Percentiles rank a stretch among this genome's conserved stretches.
Evolutionary conservation across 2,113 vertebrate species (phyloP).

Genomic region (Boulengeromyrus knoepffleri): DNA sequence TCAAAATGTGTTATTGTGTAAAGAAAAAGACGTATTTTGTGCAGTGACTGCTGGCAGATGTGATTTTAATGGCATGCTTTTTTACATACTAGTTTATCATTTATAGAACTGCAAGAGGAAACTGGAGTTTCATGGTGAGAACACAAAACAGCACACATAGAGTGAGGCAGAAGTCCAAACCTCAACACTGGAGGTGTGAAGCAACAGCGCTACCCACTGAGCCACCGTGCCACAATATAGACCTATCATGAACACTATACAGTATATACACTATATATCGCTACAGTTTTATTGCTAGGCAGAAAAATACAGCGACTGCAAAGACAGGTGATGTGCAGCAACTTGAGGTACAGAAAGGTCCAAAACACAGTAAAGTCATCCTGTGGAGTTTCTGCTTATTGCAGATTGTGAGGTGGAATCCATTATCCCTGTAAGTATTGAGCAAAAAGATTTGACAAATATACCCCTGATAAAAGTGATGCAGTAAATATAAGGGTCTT

Average conservation of each 20-base stretch:
- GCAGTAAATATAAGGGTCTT: neutral
- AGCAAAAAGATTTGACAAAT: neutral
- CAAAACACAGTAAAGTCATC: neutral
- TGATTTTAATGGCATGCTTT: neutral
- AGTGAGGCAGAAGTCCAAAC: neutral
- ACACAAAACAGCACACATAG: neutral
- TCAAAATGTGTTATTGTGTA: neutral
- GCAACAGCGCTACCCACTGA: no score
- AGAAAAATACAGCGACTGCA: no score
- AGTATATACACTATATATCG: neutral
- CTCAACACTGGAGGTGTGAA: neutral
- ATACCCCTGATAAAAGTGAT: neutral
- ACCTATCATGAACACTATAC: neutral
- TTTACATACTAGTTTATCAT: neutral
- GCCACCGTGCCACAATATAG: neutral
- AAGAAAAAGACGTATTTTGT: neutral
- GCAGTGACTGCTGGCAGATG: neutral
- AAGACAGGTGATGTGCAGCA: no score
- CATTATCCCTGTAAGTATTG: neutral
- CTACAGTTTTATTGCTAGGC: no score
- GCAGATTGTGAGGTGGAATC: neutral
- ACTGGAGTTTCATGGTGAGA: neutral
- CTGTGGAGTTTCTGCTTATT: neutral
- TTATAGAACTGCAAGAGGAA: neutral
- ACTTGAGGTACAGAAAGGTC: neutral